Conservation (phyloP, 2,113 vertebrate species). For the Hypomesus transpacificus region DNA sequence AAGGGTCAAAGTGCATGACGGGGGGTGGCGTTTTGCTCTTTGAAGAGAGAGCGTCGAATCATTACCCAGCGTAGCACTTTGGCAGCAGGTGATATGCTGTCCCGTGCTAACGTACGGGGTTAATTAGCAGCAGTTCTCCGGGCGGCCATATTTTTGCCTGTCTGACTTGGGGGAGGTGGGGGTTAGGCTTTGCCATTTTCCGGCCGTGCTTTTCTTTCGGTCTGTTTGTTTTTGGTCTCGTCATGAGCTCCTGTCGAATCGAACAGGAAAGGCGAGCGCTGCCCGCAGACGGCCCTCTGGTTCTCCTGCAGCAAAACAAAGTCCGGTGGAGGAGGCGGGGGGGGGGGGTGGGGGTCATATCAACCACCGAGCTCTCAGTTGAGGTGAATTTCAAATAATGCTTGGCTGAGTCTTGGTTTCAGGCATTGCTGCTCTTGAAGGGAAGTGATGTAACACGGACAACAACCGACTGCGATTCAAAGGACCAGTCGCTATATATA, state of each 20-base stretch:
- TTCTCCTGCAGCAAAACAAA: conserved; percentile 32
- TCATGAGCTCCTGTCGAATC: conserved; percentile 35
- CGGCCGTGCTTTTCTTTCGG: conserved; percentile 10
- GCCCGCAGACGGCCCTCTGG: not conserved
- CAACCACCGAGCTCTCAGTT: conserved; percentile 2
- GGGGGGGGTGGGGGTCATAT: conserved; percentile 16
- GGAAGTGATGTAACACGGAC: conserved; percentile 21
- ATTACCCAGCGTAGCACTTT: conserved; percentile 15
- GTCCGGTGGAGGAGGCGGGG: conserved; percentile 8
- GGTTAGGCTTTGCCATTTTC: not conserved
- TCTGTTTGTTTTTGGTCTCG: conserved; percentile 27
- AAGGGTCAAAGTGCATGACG: conserved; percentile 22
- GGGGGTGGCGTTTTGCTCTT: conserved; percentile 28
- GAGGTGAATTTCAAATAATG: conserved; percentile 36
- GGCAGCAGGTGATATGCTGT: not conserved
- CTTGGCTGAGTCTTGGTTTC: conserved; percentile 28
- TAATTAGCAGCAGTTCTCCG: conserved; percentile 25
- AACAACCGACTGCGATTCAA: conserved; percentile 8
- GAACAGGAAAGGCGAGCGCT: conserved; percentile 16
- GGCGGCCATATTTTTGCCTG: conserved; percentile 9
- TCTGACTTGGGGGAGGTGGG: conserved; percentile 18
- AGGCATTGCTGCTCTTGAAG: conserved; percentile 16
- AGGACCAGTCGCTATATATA: conserved; percentile 10
- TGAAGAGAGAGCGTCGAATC: conserved; percentile 21
- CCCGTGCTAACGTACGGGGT: conserved; percentile 17